Evolutionary conservation across 2,797 vertebrate species (phyloP), one percentile per base, ranked within the genome.

Genomic region (Oryzias dopingdopingensis): DNA sequence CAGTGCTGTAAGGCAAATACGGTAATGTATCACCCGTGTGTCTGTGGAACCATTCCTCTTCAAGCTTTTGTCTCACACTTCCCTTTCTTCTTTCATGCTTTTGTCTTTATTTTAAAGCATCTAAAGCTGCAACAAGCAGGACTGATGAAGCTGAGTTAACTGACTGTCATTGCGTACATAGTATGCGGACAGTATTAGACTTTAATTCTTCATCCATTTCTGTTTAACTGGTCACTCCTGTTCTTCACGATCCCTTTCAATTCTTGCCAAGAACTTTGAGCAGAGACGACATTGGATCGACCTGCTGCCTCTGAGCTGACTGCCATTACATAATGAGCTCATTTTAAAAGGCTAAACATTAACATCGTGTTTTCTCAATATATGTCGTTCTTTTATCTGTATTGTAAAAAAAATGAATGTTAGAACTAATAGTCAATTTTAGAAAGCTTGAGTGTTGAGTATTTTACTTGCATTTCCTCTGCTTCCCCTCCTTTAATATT

Each of bases 21-120:
- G 89, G 88, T 92, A 89, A 92, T 84, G 87, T 90, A 90, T 89
- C 29, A 22, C 59, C 64, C 63, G 61, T 73, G 77, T 83, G 65
- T 76, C 22, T 51, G 70, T 65, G 62, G 17, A 75, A 52, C 45
- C 56, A 54, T 77, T 54, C 76, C 42, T 72, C 66, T 65, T 70
- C 40, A 73, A 53, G 42, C 58, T 69, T 59, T 61, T 46, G 12
- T 46, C 59, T 41, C 46, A 49, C 56, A 50, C 44, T 26, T 48
- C 23, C 61, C 70, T 42, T 67, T 44, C 57, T 58, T 65, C 22
- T 64, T 53, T 72, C 60, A 65, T n/a, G 1, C 14, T 6, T 12
- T 37, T 10, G 12, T 65, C 49, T 64, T 42, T 57, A 26, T 55
- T 53, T 78, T 58, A 37, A 13, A 59, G 20, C 48, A 55, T 49